Base-by-base conservation (phyloP, 2,888 invertebrate genomes). In the Cenopis cana region DNA sequence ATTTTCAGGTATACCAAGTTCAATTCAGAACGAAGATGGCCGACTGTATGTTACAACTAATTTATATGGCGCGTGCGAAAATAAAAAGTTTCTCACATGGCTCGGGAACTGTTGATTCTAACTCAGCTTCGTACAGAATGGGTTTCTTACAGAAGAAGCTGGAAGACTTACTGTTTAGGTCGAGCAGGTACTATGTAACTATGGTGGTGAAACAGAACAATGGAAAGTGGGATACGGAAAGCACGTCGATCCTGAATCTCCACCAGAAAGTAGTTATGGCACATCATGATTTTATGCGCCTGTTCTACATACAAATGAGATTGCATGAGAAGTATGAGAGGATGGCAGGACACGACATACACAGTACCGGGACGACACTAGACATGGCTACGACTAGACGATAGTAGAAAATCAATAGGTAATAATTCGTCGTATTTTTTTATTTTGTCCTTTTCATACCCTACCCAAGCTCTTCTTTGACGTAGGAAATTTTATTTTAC, bases 221-320 rank as follows among this genome's bases (percentile, higher is more conserved):
- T 0, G n/a, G 60, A 2, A 17, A 60, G 11, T 60, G 60, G 46
- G 5, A 11, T 0, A 17, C 1, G 1, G 60, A 60, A 11, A 49
- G 46, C 6, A 60, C 46, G 14, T 46, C 60, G 11, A 17, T 60
- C 17, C 60, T 60, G 24, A 60, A 60, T 6, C 4, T 46, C 6
- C 60, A 60, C 1, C 60, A 60, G 24, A 60, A 60, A 11, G n/a
- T 60, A 8, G 29, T 60, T 5, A 60, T 60, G 60, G n/a, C 11
- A 11, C 60, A 60, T 14, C 24, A 46, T 5, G 60, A 60, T 49
- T 60, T 46, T 11, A 29, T 38, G 11, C 24, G n/a, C 4, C 2
- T 29, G 11, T 60, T 46, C 46, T 60, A 11, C n/a, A 14, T 46
- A 14, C 41, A 46, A n/a, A 60, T 60, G 60, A 2, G 10, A 11